phyloP scores from a whole-genome alignment of 53 echinoderm and acorn worm species.

The Luidia sarsii region DNA sequence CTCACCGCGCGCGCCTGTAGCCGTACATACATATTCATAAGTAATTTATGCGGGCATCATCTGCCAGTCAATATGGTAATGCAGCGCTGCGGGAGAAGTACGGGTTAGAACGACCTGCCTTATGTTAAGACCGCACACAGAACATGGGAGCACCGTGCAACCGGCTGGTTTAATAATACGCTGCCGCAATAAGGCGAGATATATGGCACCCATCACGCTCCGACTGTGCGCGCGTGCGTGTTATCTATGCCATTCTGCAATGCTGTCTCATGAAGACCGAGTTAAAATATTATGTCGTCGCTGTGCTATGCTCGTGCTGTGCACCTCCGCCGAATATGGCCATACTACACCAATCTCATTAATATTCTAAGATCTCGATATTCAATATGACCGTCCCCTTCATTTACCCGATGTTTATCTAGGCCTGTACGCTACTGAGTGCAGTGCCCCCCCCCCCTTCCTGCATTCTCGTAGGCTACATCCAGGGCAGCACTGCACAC shows the following conservation, averaged over 20 bases:
- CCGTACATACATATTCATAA: constrained; percentile 46
- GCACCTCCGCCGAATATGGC: too few species aligned
- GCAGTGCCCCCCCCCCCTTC: too few species aligned
- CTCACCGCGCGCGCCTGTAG: constrained; percentile 22
- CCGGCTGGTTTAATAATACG: constrained; percentile 41
- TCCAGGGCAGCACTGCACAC: too few species aligned
- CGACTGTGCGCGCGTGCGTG: too few species aligned
- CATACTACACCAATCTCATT: too few species aligned
- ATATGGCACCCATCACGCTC: constrained; percentile 31
- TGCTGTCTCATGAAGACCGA: constrained; percentile 31
- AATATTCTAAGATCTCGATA: too few species aligned
- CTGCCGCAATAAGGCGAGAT: constrained; percentile 16
- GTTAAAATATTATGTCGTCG: too few species aligned
- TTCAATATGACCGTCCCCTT: too few species aligned
- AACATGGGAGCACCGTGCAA: constrained; percentile 44
- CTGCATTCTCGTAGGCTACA: too few species aligned
- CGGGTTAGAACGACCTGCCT: constrained; percentile 20
- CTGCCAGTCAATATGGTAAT: constrained; percentile 52
- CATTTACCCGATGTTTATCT: too few species aligned
- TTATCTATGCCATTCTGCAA: background rate
- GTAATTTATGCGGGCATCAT: constrained; percentile 44
- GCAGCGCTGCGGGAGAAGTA: background rate
- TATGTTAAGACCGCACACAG: constrained; percentile 27
- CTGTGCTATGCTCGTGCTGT: too few species aligned
- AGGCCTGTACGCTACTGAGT: too few species aligned